phyloP scores from a whole-genome alignment of 2,113 vertebrate species.

The Trogon surrucura region DNA sequence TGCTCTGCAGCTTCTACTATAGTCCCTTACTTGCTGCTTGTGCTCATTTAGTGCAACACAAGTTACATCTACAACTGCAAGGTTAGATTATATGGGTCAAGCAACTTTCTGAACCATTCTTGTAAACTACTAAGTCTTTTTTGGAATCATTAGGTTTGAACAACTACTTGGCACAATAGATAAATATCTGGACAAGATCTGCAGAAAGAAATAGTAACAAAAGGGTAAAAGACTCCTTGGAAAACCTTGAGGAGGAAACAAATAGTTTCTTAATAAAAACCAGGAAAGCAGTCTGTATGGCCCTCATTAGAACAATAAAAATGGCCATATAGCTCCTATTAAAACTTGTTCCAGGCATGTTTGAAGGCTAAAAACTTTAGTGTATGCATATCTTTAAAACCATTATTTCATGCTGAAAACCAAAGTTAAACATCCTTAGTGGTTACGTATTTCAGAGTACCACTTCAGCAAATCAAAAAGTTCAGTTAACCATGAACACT shows the following conservation, averaged over 20 bases:
- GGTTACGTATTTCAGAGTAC: not conserved
- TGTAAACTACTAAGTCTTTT: not conserved
- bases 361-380: not conserved
- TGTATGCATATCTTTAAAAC: not conserved
- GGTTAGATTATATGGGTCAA: not conserved
- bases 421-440: not conserved
- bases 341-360: not conserved
- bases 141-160: not conserved
- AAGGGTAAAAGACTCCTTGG: not conserved
- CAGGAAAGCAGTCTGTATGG: not conserved
- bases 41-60: not conserved
- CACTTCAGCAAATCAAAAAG: not conserved
- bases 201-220: not conserved
- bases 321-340: not conserved
- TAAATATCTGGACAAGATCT: not conserved
- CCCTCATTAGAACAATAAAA: not conserved
- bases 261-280: not conserved
- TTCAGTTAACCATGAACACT: not conserved
- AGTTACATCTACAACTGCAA: not conserved
- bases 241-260: not conserved
- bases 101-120: not conserved
- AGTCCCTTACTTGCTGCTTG: not conserved
- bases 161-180: not conserved
- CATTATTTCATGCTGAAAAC: not conserved
- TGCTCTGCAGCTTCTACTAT: rapidly evolving